Evolutionary conservation across 2,888 invertebrate genomes (phyloP).

Genomic region (Meiosimyza decipiens): DNA sequence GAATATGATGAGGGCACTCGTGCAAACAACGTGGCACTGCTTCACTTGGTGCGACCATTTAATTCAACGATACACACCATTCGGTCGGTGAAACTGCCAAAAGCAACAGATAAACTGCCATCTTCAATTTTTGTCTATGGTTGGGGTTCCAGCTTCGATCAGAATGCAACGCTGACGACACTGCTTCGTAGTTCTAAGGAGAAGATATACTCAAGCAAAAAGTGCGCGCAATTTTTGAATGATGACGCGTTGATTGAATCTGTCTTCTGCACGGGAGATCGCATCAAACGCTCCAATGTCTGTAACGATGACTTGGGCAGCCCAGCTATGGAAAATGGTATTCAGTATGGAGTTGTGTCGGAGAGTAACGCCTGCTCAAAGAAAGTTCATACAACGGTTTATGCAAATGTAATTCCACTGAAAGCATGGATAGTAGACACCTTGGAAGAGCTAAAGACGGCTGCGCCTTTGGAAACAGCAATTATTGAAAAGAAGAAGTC

Average conservation of each 20-base stretch:
- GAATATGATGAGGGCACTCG: constrained; percentile 26
- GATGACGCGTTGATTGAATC: constrained; percentile 14
- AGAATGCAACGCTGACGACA: constrained; percentile 32
- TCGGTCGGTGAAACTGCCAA: constrained; percentile 21
- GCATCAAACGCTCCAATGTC: constrained; percentile 34
- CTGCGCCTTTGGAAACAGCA: no score
- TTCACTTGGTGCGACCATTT: constrained; percentile 31
- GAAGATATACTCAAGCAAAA: constrained; percentile 39
- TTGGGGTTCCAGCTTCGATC: constrained; percentile 33
- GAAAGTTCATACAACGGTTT: constrained; percentile 30
- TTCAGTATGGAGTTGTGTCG: constrained; percentile 37
- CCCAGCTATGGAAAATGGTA: constrained; percentile 25
- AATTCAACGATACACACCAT: constrained; percentile 21
- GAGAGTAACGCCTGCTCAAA: constrained; percentile 31
- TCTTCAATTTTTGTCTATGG: constrained; percentile 34
- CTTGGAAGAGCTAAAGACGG: constrained; percentile 21
- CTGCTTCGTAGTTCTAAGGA: constrained; percentile 34
- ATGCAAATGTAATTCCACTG: constrained; percentile 27
- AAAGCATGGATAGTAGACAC: constrained; percentile 33
- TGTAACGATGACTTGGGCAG: constrained; percentile 42
- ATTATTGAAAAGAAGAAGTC: background rate
- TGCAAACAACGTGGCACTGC: constrained; percentile 36
- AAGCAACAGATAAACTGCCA: constrained; percentile 21
- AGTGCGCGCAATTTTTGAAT: constrained; percentile 31
- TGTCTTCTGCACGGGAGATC: constrained; percentile 40